Evolutionary conservation across 2,113 vertebrate species (phyloP), one percentile per base, ranked within the genome.

Genomic region (Nesospiza acunhae): DNA sequence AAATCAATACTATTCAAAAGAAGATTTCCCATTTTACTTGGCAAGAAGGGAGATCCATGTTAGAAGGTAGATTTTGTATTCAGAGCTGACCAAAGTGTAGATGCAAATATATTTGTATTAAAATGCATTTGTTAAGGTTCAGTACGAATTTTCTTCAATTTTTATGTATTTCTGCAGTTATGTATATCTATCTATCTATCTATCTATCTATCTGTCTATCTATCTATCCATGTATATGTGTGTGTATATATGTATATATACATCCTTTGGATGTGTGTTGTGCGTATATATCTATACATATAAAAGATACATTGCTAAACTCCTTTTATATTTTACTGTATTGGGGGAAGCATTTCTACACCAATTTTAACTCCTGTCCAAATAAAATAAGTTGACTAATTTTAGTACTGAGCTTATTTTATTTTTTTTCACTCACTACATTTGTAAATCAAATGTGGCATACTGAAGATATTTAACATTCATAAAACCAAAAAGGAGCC

Each of bases 21-120:
- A 87, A 89, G 62, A 87, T 86, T 95, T 92, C 75, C 22, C 59
- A 74, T 90, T 93, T 94, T 92, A 92, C 55, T 63, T 74, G 55
- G 33, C 41, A 77, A 88, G 81, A 72, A 68, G 15, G 78, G 49
- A 58, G 28, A 88, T 83, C 26, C 13, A 11, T 26, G 21, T 53
- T 66, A 83, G 62, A 88, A 72, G 37, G 58, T 4, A 46, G 58
- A 59, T 74, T 67, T 70, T 88, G 37, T 81, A 39, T 44, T 80
- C 6, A 3, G 67, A 89, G 27, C 35, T 67, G 21, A 31, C 68
- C 47, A 31, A 53, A 31, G 4, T 33, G 37, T 58, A 52, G 62
- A 66, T 68, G 30, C 56, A 81, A 66, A 63, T 84, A 22, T 58
- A 41, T 76, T 91, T 44, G 24, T 76, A 44, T 28, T 64, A 26